Evolutionary conservation across 2,113 vertebrate species (phyloP), one percentile per base, ranked within the genome.

Genomic region (Engraulis encrasicolus): DNA sequence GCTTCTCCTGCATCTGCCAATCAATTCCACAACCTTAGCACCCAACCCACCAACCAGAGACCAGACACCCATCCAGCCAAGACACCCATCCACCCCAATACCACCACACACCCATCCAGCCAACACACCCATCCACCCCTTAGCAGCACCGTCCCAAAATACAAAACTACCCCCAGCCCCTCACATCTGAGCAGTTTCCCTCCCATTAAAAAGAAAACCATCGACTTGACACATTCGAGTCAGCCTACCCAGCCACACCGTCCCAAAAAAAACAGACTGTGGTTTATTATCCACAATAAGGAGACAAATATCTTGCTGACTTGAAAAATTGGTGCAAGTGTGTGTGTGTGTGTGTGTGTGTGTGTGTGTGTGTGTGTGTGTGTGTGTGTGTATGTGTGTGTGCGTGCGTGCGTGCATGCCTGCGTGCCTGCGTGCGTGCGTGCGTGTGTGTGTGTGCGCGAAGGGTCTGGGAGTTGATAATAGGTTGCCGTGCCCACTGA

Each of bases 21-120:
- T 94, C 93, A 93, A 92, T 93, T 92, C 92, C 91, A 91, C 91
- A 89, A 93, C 91, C 91, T 86, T 50, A 83, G 89, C 89, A 87
- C 88, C 78, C 61, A 23, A 7, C 9, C 61, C 61, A n/a, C n/a
- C n/a, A n/a, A n/a, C n/a, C 61, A 23, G 27, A 23, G 20, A 61
- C 58, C 27, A 45, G 40, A 45, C 12, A 1, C 61, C 61, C 27
- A 31, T 27, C 61, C 61, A 71, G 31, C 27, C 27, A 31, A 71
- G 27, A 19, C 86, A 83, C 91, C 93, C 92, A 89, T 91, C 92
- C 93, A 93, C 91, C 89, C 50, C 86, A n/a, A n/a, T n/a, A n/a
- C n/a, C n/a, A n/a, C n/a, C n/a, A n/a, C n/a, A n/a, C n/a, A n/a
- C n/a, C n/a, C n/a, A n/a, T n/a, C n/a, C n/a, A n/a, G n/a, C n/a